Conservation (phyloP, 2,797 vertebrate species). For the Scarus forsteni region DNA sequence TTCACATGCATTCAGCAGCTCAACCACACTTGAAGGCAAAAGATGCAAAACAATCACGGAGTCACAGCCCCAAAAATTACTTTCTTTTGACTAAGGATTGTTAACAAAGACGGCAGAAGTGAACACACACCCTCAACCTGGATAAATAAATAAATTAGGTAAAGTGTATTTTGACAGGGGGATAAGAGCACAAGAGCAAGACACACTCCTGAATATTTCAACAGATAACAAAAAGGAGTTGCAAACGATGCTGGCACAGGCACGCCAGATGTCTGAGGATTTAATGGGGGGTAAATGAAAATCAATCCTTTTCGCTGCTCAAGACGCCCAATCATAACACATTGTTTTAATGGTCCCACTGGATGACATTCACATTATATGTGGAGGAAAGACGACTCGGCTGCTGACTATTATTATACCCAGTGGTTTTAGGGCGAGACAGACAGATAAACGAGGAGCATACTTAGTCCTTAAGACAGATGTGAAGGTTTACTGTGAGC, state of each 20-base stretch:
- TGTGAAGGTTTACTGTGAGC: conserved; percentile 40
- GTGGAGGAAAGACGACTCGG: conserved; percentile 60
- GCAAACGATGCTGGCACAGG: conserved; percentile 54
- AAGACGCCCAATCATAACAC: conserved; percentile 83
- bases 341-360: conserved; percentile 81
- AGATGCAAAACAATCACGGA: conserved; percentile 43
- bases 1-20: conserved; percentile 17
- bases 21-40: conserved; percentile 22
- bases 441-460: conserved; percentile 53
- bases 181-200: conserved; percentile 35
- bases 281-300: conserved; percentile 87
- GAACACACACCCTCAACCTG: conserved; percentile 26
- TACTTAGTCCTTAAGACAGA: conserved; percentile 42
- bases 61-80: conserved; percentile 55
- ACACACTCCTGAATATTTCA: conserved; percentile 88
- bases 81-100: conserved; percentile 59
- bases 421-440: conserved; percentile 59
- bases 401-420: conserved; percentile 68
- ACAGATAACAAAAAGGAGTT: conserved; percentile 78
- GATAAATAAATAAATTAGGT: conserved; percentile 61
- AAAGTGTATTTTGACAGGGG: conserved; percentile 86
- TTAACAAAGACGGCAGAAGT: conserved; percentile 17
- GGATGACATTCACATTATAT: conserved; percentile 68
- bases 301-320: conserved; percentile 84
- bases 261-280: conserved; percentile 87